A percentile compares a stretch with the other conserved stretches of the same genome.
These are phyloP conservation scores for Agrilus mali DNA, from an alignment of 2,888 invertebrate species.

Conservation along the genomic window DNA sequence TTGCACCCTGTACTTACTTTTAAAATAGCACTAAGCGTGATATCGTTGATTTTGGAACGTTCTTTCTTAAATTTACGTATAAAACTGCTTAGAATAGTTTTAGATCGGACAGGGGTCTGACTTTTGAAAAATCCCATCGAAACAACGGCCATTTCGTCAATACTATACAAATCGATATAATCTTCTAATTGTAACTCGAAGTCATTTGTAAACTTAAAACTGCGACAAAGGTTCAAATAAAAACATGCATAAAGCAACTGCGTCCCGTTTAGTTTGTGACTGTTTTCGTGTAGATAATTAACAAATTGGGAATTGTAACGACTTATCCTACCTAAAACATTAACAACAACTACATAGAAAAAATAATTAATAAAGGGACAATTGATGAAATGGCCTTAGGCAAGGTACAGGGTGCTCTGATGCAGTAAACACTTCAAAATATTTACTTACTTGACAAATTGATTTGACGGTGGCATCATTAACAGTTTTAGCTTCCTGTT, in stretches of 20 bases:
- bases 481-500: too few species aligned
- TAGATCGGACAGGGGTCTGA: slow-evolving; percentile 45
- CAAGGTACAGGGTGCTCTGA: too few species aligned
- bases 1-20: slow-evolving; percentile 32
- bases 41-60: slow-evolving; percentile 44
- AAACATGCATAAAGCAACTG: slow-evolving; percentile 58
- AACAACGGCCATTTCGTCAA: slow-evolving; percentile 60
- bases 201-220: slow-evolving; percentile 46
- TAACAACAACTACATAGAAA: too few species aligned
- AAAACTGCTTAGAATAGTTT: slow-evolving; percentile 34
- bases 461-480: too few species aligned
- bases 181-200: slow-evolving; percentile 46
- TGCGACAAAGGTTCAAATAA: slow-evolving; percentile 48
- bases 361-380: too few species aligned
- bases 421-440: too few species aligned
- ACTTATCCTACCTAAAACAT: slow-evolving; percentile 34
- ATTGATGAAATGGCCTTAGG: too few species aligned
- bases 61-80: slow-evolving; percentile 37
- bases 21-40: slow-evolving; percentile 51
- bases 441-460: too few species aligned
- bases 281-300: slow-evolving; percentile 42
- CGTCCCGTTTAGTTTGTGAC: slow-evolving; percentile 42
- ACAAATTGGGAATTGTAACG: slow-evolving; percentile 43
- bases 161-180: slow-evolving; percentile 39
- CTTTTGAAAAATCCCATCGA: slow-evolving; percentile 64